Conservation (phyloP, 2,797 vertebrate species). For the Microctenopoma stevenorrisi region DNA sequence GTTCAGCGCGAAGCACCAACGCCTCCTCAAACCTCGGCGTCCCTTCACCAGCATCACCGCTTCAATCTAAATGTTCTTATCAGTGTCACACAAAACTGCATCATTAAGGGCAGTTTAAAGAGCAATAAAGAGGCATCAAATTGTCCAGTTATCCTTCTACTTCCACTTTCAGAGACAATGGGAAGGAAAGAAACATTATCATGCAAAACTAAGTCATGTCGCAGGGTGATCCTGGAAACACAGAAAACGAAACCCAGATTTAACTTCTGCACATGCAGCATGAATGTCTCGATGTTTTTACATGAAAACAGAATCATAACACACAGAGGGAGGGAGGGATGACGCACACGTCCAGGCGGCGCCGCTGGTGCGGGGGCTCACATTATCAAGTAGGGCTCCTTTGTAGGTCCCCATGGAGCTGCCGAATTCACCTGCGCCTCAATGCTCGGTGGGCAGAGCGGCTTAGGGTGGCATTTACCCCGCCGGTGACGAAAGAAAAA, state of each 20-base stretch:
- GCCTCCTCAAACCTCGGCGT: neutral
- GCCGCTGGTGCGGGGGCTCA: too few species aligned
- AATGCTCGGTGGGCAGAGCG: neutral
- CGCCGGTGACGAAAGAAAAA: neutral
- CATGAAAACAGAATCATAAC: too few species aligned
- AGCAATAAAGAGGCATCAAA: neutral
- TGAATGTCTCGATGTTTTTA: too few species aligned
- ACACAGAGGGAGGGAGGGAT: too few species aligned
- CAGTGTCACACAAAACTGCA: neutral
- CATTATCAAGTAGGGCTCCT: too few species aligned
- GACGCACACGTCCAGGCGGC: too few species aligned
- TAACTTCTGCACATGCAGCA: too few species aligned
- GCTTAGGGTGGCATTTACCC: neutral
- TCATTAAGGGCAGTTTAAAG: neutral
- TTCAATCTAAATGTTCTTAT: neutral
- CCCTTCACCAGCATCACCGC: neutral
- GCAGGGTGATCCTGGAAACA: neutral
- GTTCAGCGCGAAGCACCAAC: conserved; percentile 14
- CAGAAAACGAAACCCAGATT: too few species aligned
- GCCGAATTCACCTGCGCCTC: neutral
- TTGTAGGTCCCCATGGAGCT: neutral
- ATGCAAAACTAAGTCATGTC: neutral
- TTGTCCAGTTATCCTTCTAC: conserved; percentile 1
- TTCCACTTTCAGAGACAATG: conserved; percentile 10
- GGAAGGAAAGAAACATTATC: neutral